Percentiles rank a stretch among this genome's conserved stretches.
These are phyloP conservation scores for Odocoileus virginianus DNA, from an alignment of 2,113 vertebrate genomes.

Conservation along the genomic window DNA sequence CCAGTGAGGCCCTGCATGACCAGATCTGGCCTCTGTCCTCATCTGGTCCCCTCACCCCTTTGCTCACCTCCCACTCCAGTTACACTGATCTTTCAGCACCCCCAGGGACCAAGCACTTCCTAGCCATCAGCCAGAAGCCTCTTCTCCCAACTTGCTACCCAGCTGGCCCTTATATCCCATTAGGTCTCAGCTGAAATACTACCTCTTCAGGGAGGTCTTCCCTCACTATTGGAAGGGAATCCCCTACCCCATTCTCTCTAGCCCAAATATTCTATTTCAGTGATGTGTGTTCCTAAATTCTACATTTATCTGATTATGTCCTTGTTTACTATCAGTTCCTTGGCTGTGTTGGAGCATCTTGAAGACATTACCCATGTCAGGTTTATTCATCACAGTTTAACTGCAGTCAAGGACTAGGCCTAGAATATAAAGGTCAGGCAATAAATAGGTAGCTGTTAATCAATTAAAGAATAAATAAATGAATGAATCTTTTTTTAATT, in stretches of 20 bases:
- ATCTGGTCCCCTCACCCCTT: background rate
- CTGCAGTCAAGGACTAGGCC: background rate
- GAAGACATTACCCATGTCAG: background rate
- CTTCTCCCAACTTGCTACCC: background rate
- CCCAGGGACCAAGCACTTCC: background rate
- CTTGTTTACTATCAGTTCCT: background rate
- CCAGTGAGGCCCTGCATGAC: background rate
- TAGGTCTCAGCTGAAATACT: background rate
- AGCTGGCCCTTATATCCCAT: background rate
- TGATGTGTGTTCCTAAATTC: background rate
- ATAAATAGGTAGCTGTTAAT: background rate
- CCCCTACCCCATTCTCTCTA: background rate
- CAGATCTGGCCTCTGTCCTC: background rate
- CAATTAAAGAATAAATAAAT: background rate
- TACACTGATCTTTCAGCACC: background rate
- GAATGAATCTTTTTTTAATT: background rate
- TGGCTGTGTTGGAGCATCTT: background rate
- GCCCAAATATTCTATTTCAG: background rate
- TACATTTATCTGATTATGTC: background rate
- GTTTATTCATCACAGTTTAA: background rate
- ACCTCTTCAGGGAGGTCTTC: background rate
- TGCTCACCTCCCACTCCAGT: background rate
- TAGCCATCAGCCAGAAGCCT: background rate
- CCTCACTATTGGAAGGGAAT: background rate
- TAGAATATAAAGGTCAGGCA: background rate